Evolutionary conservation across 2,888 invertebrate genomes (phyloP).

Genomic region (Diarsia dahlii): DNA sequence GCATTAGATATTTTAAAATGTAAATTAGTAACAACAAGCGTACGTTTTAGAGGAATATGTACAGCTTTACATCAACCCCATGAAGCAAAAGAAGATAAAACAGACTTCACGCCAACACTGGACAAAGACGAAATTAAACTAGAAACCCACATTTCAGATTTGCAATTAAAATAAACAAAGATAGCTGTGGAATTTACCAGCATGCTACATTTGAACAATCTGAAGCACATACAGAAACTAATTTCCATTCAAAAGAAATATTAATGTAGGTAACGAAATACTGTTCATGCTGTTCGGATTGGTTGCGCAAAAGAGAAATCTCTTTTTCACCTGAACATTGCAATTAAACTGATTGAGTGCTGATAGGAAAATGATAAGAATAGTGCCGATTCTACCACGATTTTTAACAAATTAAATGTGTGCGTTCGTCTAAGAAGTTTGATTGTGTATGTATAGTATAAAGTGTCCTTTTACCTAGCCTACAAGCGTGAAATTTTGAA

Average conservation of each 20-base stretch:
- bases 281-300: constrained; percentile 56
- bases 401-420: constrained; percentile 25
- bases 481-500: constrained; percentile 33
- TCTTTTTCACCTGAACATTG: constrained; percentile 32
- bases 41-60: constrained; percentile 62
- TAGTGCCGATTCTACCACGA: constrained; percentile 31
- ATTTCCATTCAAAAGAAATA: constrained; percentile 51
- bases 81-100: constrained; percentile 53
- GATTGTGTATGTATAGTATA: constrained; percentile 23
- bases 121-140: constrained; percentile 46
- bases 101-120: constrained; percentile 33
- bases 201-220: constrained; percentile 56
- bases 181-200: constrained; percentile 30
- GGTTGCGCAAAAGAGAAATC: constrained; percentile 45
- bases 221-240: constrained; percentile 62
- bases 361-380: constrained; percentile 44
- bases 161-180: constrained; percentile 44
- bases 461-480: constrained; percentile 31
- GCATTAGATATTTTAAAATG: constrained; percentile 29
- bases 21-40: constrained; percentile 62
- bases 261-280: constrained; percentile 52
- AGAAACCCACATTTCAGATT: constrained; percentile 50
- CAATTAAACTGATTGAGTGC: constrained; percentile 41
- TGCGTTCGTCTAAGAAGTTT: constrained; percentile 38
- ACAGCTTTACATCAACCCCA: constrained; percentile 62